Evolutionary conservation across 2,113 vertebrate genomes (phyloP).

Genomic region (Cynopterus brachyotis): DNA sequence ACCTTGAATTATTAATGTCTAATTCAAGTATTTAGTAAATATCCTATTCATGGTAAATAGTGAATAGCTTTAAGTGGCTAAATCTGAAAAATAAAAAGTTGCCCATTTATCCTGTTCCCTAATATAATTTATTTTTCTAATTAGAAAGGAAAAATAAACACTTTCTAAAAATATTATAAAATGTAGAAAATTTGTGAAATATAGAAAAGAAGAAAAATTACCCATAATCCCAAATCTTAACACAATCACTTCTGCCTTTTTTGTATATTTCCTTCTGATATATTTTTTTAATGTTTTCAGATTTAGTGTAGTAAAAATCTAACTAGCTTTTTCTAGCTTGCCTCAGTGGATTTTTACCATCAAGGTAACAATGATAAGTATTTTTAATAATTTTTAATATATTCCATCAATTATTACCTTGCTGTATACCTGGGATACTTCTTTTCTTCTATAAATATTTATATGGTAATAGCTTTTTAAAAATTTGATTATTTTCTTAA

Average conservation of each 20-base stretch:
- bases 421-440: neutral
- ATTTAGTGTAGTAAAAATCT: neutral
- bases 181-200: neutral
- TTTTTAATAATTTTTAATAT: constrained; percentile 20
- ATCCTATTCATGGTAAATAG: constrained; percentile 44
- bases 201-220: neutral
- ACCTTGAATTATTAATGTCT: constrained; percentile 39
- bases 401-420: neutral
- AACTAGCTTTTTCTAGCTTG: neutral
- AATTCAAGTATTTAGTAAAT: constrained; percentile 46
- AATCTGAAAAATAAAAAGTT: constrained; percentile 10
- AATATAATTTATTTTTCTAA: neutral
- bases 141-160: constrained; percentile 37
- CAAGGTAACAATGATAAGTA: neutral
- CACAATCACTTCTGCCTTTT: neutral
- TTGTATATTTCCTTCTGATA: neutral
- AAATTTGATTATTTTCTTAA: neutral
- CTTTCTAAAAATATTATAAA: neutral
- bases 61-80: constrained; percentile 42
- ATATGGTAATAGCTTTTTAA: constrained; percentile 20
- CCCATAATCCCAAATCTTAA: neutral
- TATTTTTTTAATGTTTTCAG: neutral
- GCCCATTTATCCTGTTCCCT: neutral
- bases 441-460: neutral
- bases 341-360: neutral